Base-by-base conservation (phyloP, 2,797 vertebrate genomes). In the Linurgus olivaceus region DNA sequence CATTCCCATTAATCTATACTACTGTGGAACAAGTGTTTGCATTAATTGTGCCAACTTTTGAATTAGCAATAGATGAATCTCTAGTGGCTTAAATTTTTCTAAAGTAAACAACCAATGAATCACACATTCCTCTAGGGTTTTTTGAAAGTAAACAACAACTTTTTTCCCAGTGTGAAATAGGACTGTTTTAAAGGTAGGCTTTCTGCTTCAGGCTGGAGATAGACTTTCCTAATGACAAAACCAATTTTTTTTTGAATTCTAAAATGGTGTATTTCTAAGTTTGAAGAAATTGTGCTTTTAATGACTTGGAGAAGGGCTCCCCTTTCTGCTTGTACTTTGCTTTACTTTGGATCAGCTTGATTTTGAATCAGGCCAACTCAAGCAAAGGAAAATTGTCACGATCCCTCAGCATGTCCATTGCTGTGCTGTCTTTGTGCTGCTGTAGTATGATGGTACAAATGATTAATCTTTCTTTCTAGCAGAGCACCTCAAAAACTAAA, bases 71-170 rank as follows among this genome's bases (percentile, higher is more conserved):
- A 90, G 42, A 85, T 80, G 84, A 91, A 82, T 91, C 84, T 97
- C 91, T 68, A 75, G 75, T 0, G 2, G 51, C 68, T 88, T 83
- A 91, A 74, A 89, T 61, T 80, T 93, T 92, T 81, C 68, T 88
- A 78, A 92, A 94, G 84, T 92, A 96, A 96, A 91, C 91, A 94
- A 88, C 65, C 72, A 83, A 86, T 91, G 89, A 96, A 78, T 94
- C 87, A 81, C 75, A 78, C 35, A 44, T 90, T 94, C 62, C 92
- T 86, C 78, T 58, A 85, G 78, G 84, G 65, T 20, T 92, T 93
- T 63, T 74, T 59, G 38, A 82, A 92, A 91, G 50, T 87, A 91
- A 91, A 79, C 65, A 90, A 47, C 21, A 18, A 12, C 37, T 91
- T 57, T 66, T 80, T 81, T 24, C 17, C 35, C 28, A 24, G 13